phyloP scores from a whole-genome alignment of 2,797 vertebrate species.

The Jordanella pulchra region DNA sequence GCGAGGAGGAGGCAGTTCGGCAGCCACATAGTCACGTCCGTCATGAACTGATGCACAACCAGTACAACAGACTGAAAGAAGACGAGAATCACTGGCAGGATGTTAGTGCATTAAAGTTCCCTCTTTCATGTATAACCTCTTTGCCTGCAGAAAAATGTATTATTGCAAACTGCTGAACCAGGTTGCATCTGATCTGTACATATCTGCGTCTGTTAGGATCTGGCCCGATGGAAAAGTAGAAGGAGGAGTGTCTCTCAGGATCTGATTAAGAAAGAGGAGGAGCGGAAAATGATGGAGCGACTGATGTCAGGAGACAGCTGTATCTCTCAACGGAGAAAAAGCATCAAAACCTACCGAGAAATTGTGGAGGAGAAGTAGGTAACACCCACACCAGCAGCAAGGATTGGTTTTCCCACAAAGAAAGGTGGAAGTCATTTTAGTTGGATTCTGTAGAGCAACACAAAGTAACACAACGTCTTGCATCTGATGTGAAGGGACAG shows the following conservation, averaged over 20 bases:
- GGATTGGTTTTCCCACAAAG: neutral
- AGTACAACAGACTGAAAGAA: slow-evolving; percentile 90
- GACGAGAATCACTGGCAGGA: slow-evolving; percentile 97
- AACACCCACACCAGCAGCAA: slow-evolving; percentile 5
- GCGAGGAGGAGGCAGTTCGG: slow-evolving; percentile 83
- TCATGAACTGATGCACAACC: slow-evolving; percentile 90
- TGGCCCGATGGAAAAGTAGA: slow-evolving; percentile 94
- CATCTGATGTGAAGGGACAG: neutral
- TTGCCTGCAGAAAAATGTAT: neutral
- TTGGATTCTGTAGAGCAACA: neutral
- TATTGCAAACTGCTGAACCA: neutral
- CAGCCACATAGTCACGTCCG: slow-evolving; percentile 91
- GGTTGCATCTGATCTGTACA: slow-evolving; percentile 6
- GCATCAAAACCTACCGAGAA: slow-evolving; percentile 97
- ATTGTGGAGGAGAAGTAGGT: slow-evolving; percentile 97
- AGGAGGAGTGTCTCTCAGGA: slow-evolving; percentile 96
- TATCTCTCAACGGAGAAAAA: slow-evolving; percentile 86
- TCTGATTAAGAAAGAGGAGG: slow-evolving; percentile 96
- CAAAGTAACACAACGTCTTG: neutral
- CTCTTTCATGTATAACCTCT: neutral
- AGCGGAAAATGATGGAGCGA: slow-evolving; percentile 94
- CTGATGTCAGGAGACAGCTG: slow-evolving; percentile 80
- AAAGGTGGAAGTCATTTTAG: neutral
- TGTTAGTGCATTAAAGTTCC: slow-evolving; percentile 77
- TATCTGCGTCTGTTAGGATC: slow-evolving; percentile 80